Conservation (phyloP, 1,140 invertebrate genomes). For the Drosophila nasuta region DNA sequence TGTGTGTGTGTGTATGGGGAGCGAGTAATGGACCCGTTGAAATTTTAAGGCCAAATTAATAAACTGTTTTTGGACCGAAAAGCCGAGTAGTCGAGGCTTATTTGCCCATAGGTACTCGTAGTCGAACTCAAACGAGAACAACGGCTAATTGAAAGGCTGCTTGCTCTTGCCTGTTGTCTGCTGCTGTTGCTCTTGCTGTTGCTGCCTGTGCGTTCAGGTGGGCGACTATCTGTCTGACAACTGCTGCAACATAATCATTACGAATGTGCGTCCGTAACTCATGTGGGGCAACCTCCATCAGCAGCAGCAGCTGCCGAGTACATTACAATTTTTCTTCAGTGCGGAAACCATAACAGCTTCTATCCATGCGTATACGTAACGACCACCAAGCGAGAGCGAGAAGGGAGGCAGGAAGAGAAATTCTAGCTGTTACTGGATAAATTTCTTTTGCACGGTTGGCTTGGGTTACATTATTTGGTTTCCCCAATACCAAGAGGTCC, state of each 20-base stretch:
- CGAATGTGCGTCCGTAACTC: slow-evolving; percentile 63
- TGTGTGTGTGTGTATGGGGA: neutral
- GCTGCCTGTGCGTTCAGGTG: slow-evolving; percentile 9
- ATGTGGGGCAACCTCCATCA: slow-evolving; percentile 26
- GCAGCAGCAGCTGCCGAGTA: slow-evolving; percentile 31
- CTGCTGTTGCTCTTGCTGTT: neutral
- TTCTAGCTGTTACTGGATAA: slow-evolving; percentile 13
- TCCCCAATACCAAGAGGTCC: slow-evolving; percentile 27
- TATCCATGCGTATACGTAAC: slow-evolving; percentile 16
- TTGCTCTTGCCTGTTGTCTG: slow-evolving; percentile 1
- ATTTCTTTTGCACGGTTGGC: slow-evolving; percentile 25
- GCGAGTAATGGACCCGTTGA: slow-evolving; percentile 26
- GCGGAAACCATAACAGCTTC: slow-evolving; percentile 43
- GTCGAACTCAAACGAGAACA: neutral
- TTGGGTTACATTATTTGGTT: slow-evolving; percentile 51
- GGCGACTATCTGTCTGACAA: slow-evolving; percentile 37
- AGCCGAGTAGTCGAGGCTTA: neutral
- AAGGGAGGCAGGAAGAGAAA: neutral
- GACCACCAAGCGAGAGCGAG: neutral
- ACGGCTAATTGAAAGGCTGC: slow-evolving; percentile 30
- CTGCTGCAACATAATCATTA: slow-evolving; percentile 68
- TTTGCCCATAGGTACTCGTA: neutral
- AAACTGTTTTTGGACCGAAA: slow-evolving; percentile 46
- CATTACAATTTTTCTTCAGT: slow-evolving; percentile 41
- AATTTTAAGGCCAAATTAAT: slow-evolving; percentile 64